Evolutionary conservation across 2,113 vertebrate species (phyloP), one percentile per base, ranked within the genome.

Genomic region (Panurus biarmicus): DNA sequence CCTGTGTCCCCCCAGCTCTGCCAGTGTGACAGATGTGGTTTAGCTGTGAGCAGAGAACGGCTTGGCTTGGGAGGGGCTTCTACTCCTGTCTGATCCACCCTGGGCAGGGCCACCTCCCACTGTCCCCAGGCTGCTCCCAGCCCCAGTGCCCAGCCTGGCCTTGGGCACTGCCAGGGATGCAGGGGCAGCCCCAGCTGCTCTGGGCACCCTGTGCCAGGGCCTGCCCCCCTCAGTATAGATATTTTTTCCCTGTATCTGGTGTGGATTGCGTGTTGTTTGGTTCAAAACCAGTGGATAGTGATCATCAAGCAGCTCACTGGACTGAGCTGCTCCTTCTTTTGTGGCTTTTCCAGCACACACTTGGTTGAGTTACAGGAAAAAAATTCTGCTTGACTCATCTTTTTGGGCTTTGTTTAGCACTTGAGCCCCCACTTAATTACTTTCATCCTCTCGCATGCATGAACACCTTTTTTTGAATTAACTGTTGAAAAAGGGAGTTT

Each of bases 271-370:
- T 19, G 5, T 3, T 38, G 2, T 33, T 23, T 7, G 8, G 33
- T 28, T 53, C 10, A 5, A 19, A 40, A 31, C 11, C 31, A 33
- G n/a, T 13, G 7, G 20, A 6, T 3, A 3, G 7, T 24, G 47
- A 23, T 31, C 0, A 0, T 6, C 31, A 6, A 18, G 22, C 48
- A 21, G 22, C 58, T 16, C 14, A 5, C 12, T 29, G 31, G 14
- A 5, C n/a, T 38, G 8, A 53, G 73, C 73, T 54, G 38, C 23
- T 47, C 33, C 42, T 40, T 22, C 23, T 4, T 61, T 42, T 77
- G 36, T 14, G 33, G 9, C 31, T 71, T 69, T 64, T 73, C 29
- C 13, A 11, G 35, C 26, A 31, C 31, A 6, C 15, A 6, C 35
- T 69, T 12, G 26, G 9, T 72, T 60, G 56, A 74, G 44, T 61